phyloP scores from a whole-genome alignment of 2,797 vertebrate genomes.

The Uromys caudimaculatus region DNA sequence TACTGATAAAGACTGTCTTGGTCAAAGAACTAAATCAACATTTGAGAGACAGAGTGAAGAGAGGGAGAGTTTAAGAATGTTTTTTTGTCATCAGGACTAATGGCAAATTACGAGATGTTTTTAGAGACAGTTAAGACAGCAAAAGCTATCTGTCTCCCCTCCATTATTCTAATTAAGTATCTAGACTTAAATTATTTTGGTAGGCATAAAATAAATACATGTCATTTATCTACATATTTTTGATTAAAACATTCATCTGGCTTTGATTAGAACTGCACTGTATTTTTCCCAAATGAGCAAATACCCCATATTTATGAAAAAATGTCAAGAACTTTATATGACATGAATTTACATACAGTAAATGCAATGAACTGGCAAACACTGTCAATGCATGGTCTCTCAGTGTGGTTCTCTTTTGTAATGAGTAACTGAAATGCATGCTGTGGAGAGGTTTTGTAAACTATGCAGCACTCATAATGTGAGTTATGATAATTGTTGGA shows the following conservation, averaged over 20 bases:
- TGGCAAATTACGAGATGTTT: background rate
- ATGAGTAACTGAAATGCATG: conserved; percentile 36
- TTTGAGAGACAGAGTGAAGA: background rate
- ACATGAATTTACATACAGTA: conserved; percentile 41
- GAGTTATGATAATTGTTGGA: conserved; percentile 69
- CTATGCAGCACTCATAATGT: conserved; percentile 43
- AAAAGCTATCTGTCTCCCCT: background rate
- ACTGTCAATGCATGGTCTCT: conserved; percentile 19
- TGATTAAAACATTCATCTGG: conserved; percentile 4
- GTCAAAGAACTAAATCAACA: conserved; percentile 38
- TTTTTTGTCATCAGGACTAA: background rate
- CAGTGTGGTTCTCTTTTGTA: conserved; percentile 29
- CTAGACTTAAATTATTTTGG: conserved; percentile 43
- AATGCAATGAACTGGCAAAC: conserved; percentile 37
- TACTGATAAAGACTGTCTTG: background rate
- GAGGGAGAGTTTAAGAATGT: background rate
- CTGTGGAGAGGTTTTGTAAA: conserved; percentile 60
- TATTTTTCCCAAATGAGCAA: conserved; percentile 54
- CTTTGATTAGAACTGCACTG: conserved; percentile 34
- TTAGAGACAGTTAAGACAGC: background rate
- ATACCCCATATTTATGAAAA: background rate
- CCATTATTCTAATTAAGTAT: background rate
- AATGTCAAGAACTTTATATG: conserved; percentile 4
- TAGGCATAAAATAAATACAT: conserved; percentile 38
- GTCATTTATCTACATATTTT: conserved; percentile 11